Percentiles rank a stretch among this genome's conserved stretches.
phyloP scores from a whole-genome alignment of 2,888 invertebrate species.

The Macaria liturata region DNA sequence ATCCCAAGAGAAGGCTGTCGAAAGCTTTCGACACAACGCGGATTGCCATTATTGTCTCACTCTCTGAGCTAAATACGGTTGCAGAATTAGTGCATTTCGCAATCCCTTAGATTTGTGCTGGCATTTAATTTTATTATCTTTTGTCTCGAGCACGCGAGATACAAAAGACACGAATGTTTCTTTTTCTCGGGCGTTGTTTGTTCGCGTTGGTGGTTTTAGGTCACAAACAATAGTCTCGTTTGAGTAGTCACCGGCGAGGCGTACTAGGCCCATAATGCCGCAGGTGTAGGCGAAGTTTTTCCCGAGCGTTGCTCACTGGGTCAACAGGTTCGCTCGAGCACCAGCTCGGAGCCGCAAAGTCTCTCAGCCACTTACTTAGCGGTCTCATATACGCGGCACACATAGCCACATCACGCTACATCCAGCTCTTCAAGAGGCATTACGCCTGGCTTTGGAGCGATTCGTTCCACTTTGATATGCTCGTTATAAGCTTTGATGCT shows the following conservation, averaged over 20 bases:
- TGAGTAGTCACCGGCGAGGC: constrained; percentile 48
- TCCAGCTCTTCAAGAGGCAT: constrained; percentile 36
- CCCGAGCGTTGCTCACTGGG: constrained; percentile 70
- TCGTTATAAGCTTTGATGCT: constrained; percentile 37
- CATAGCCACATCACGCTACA: constrained; percentile 36
- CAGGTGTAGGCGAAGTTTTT: constrained; percentile 63
- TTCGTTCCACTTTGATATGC: constrained; percentile 35
- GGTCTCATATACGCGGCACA: constrained; percentile 50
- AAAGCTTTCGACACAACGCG: constrained; percentile 37
- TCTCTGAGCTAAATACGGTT: constrained; percentile 25
- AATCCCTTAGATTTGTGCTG: constrained; percentile 3
- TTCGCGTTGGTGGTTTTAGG: constrained; percentile 46
- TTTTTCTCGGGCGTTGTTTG: constrained; percentile 34
- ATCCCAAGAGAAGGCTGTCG: constrained; percentile 43
- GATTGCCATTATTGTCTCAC: constrained; percentile 44
- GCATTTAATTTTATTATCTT: constrained; percentile 10
- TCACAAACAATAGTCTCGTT: constrained; percentile 56
- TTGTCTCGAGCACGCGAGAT: constrained; percentile 7
- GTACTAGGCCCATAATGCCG: constrained; percentile 52
- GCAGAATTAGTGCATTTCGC: constrained; percentile 9
- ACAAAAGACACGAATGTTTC: constrained; percentile 26
- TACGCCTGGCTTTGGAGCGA: constrained; percentile 31
- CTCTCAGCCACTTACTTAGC: constrained; percentile 72
- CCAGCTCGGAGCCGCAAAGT: constrained; percentile 62
- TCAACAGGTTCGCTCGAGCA: constrained; percentile 73